phyloP scores from a whole-genome alignment of 2,113 vertebrate genomes.

The Oreochromis spilurus region DNA sequence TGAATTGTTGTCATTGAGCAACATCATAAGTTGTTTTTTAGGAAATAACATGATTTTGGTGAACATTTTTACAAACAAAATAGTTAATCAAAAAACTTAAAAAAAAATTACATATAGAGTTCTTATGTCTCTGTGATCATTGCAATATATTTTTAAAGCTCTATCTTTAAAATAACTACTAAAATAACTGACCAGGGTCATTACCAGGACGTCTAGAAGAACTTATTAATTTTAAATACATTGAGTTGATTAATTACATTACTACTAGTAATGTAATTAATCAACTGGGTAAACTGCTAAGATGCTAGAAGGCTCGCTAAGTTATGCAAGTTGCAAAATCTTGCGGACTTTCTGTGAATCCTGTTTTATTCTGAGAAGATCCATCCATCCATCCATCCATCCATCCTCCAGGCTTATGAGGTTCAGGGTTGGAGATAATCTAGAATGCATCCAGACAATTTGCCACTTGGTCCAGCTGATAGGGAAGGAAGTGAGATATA shows the following conservation, averaged over 20 bases:
- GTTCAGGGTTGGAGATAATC: neutral
- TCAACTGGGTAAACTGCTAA: neutral
- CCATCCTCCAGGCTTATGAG: neutral
- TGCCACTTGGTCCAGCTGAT: neutral
- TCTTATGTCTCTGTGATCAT: neutral
- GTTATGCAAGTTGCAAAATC: neutral
- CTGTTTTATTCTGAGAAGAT: neutral
- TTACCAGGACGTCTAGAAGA: neutral
- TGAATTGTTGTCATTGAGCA: too few species aligned
- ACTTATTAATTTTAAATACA: neutral
- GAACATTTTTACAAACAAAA: too few species aligned
- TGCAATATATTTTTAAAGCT: neutral
- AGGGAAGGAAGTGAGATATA: neutral
- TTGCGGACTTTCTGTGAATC: neutral
- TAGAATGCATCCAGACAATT: neutral
- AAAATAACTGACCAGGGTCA: neutral
- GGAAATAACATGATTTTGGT: too few species aligned
- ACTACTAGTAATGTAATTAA: neutral
- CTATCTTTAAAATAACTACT: neutral
- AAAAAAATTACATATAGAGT: too few species aligned
- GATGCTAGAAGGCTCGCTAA: neutral
- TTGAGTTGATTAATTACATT: too few species aligned
- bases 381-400: fast-evolving
- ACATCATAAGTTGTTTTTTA: too few species aligned
- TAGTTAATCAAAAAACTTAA: too few species aligned